Percentiles rank a stretch among this genome's conserved stretches.
phyloP scores from a whole-genome alignment of 2,113 vertebrate species.

The Psettodes erumei region DNA sequence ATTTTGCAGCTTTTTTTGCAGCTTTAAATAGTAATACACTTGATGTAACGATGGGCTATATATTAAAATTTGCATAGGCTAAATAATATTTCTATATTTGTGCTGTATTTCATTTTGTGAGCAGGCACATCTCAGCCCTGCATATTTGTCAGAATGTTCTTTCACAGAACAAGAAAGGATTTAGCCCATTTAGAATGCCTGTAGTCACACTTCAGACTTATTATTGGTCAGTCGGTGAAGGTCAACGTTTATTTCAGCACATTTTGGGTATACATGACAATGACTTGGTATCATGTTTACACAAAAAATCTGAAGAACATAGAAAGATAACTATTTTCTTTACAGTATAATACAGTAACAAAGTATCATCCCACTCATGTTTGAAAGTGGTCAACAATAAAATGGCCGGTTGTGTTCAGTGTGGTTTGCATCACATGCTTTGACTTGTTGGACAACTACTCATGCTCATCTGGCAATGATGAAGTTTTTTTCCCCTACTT shows the following conservation, averaged over 20 bases:
- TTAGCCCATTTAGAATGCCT: neutral
- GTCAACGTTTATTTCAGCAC: slow-evolving; percentile 47
- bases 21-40: slow-evolving; percentile 7
- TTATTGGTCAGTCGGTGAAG: neutral
- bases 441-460: slow-evolving; percentile 34
- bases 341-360: slow-evolving; percentile 44
- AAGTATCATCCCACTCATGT: neutral
- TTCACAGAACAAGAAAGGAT: too few species aligned
- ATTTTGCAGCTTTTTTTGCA: neutral
- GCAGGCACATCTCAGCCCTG: too few species aligned
- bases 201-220: neutral
- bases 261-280: slow-evolving; percentile 24
- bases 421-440: slow-evolving; percentile 55
- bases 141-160: too few species aligned
- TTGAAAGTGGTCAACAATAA: slow-evolving; percentile 29
- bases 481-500: neutral
- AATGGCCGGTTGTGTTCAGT: neutral
- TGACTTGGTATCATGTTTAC: slow-evolving; percentile 10
- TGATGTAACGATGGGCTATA: neutral
- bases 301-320: slow-evolving; percentile 8
- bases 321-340: slow-evolving; percentile 26
- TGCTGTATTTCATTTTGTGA: neutral
- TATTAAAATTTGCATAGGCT: neutral
- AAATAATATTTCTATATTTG: neutral
- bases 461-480: slow-evolving; percentile 37